A percentile compares a stretch with the other conserved stretches of the same genome.
These are phyloP conservation scores for Listronotus oregonensis DNA, from an alignment of 1,140 invertebrate genomes.

Conservation along the genomic window DNA sequence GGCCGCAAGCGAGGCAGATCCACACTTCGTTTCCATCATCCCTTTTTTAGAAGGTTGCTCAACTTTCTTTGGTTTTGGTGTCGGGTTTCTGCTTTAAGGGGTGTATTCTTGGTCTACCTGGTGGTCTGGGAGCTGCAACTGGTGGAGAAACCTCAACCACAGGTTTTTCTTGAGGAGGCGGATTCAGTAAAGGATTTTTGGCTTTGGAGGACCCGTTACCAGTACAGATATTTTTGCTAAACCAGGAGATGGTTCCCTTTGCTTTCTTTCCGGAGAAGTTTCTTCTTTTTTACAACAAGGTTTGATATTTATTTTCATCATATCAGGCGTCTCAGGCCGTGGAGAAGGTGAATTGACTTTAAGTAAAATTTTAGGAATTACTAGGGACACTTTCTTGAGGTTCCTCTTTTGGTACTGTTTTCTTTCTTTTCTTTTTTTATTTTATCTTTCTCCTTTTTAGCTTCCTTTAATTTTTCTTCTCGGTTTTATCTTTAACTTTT, in stretches of 20 bases:
- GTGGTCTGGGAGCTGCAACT: slow-evolving; percentile 44
- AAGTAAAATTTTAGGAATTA: slow-evolving; percentile 76
- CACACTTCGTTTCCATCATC: slow-evolving; percentile 91
- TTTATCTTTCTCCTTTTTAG: slow-evolving; percentile 67
- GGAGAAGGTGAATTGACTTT: slow-evolving; percentile 74
- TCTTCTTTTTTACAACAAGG: slow-evolving; percentile 68
- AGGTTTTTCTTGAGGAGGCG: slow-evolving; percentile 37
- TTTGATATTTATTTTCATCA: slow-evolving; percentile 65
- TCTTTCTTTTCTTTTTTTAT: slow-evolving; percentile 65
- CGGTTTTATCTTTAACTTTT: slow-evolving; percentile 64
- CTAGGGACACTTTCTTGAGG: slow-evolving; percentile 58
- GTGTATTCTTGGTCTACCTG: slow-evolving; percentile 52
- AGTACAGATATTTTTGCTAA: slow-evolving; percentile 80
- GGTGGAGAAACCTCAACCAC: slow-evolving; percentile 37
- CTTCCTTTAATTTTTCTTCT: slow-evolving; percentile 62
- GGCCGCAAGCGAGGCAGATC: slow-evolving; percentile 95
- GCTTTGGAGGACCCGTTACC: slow-evolving; percentile 77
- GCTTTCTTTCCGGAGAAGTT: slow-evolving; percentile 44
- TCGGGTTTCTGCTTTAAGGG: slow-evolving; percentile 48
- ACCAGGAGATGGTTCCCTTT: slow-evolving; percentile 70
- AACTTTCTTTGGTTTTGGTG: slow-evolving; percentile 42
- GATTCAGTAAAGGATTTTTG: slow-evolving; percentile 49
- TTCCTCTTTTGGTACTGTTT: slow-evolving; percentile 57
- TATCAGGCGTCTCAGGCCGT: slow-evolving; percentile 67
- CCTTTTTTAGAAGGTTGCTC: slow-evolving; percentile 55